Percentiles rank a stretch among this genome's conserved stretches.
phyloP scores from a whole-genome alignment of 2,113 vertebrate species.

The Dasyurus viverrinus region DNA sequence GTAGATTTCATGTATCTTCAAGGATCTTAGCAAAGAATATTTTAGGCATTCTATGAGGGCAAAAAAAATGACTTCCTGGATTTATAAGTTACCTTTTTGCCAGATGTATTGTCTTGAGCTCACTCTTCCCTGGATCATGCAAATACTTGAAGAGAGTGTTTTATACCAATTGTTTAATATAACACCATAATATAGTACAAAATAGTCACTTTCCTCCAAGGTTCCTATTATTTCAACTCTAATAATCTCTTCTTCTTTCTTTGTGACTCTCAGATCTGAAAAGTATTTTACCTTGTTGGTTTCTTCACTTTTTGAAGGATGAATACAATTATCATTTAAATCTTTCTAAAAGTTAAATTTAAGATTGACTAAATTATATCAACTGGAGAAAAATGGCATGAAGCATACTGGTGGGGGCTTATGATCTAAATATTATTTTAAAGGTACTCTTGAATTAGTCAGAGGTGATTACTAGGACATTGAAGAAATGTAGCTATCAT shows the following conservation, averaged over 20 bases:
- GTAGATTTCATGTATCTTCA: background rate
- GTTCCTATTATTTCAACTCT: background rate
- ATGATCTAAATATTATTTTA: background rate
- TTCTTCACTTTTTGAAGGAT: background rate
- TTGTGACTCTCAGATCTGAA: background rate
- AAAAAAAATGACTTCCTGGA: background rate
- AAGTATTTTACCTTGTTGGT: background rate
- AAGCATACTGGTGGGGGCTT: background rate
- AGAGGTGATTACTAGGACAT: background rate
- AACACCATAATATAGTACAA: background rate
- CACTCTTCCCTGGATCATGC: background rate
- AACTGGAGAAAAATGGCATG: background rate
- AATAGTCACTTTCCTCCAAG: background rate
- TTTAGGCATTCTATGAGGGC: background rate
- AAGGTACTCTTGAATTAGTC: background rate
- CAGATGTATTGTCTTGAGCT: background rate
- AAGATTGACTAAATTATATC: background rate
- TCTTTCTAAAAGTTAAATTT: background rate
- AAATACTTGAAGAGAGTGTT: background rate
- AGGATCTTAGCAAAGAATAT: background rate
- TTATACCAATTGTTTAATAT: background rate
- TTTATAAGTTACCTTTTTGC: background rate
- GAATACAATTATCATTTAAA: background rate
- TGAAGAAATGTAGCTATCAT: background rate
- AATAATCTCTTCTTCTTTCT: background rate